Base-by-base conservation (phyloP, 2,888 invertebrate species). In the Calameuta pallipes region DNA sequence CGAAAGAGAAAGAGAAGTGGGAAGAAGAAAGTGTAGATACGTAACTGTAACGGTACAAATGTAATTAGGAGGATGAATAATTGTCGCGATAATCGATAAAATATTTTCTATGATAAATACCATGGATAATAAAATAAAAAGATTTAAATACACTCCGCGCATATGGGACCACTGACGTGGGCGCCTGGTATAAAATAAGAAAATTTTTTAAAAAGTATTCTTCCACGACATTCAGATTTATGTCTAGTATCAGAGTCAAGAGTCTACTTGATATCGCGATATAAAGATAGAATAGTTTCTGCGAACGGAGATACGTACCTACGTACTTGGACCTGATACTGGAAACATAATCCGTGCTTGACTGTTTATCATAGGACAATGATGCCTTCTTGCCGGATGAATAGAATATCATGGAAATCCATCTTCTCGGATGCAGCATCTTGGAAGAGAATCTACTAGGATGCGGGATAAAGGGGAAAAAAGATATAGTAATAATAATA, bases 361-460 rank as follows among this genome's bases (percentile, higher is more conserved):
- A 56, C 56, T 56, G 56, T 56, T 56, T 56, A 56, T 56, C 56
- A 56, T 56, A 23, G 9, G 23, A 23, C 23, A 56, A 56, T 56
- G 23, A 56, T 23, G 56, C 56, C 23, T 56, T 23, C 23, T 56
- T 23, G 23, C 6, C 23, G 56, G 56, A 56, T 9, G 23, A 56
- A 23, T 56, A 56, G 56, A 56, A 9, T 56, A 56, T 56, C 56
- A 56, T 56, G 9, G 56, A 56, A 56, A 56, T 56, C 56, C 56
- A 23, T 56, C 56, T 56, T 80, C 76, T 36, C 68, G 30, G 75
- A 36, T 13, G 70, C 30, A 35, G 69, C 75, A 73, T 75, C 73
- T 33, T 41, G 69, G 36, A 69, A 70, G 74, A 76, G 76, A n/a
- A 2, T 56, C 56, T 15, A 37, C 41, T 9, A 56, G 23, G 0